A percentile compares a stretch with the other conserved stretches of the same genome.
These are phyloP conservation scores for Arion vulgaris DNA, from an alignment of 1,140 invertebrate species.

Conservation along the genomic window DNA sequence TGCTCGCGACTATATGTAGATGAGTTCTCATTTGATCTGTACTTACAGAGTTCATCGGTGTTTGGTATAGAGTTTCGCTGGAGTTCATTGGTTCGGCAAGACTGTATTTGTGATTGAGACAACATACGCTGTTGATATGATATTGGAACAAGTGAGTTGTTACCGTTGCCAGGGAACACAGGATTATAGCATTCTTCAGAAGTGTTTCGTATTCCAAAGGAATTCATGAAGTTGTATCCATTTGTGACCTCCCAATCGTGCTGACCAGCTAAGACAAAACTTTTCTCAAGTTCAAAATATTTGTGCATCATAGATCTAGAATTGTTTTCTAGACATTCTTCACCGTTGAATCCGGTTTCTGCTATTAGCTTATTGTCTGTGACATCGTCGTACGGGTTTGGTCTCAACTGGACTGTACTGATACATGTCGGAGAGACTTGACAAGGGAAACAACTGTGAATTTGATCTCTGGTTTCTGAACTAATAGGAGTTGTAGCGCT, in stretches of 20 bases:
- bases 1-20: background rate
- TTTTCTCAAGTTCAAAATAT: slow-evolving; percentile 29
- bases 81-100: background rate
- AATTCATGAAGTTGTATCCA: background rate
- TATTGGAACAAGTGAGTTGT: background rate
- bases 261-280: slow-evolving; percentile 7
- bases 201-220: background rate
- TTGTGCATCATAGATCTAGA: background rate
- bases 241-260: too few relatives aligned
- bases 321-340: background rate
- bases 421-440: background rate
- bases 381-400: background rate
- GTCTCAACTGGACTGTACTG: slow-evolving; percentile 25
- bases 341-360: slow-evolving; percentile 29
- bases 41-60: background rate
- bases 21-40: background rate
- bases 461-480: background rate
- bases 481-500: background rate
- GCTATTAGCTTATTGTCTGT: background rate
- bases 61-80: background rate
- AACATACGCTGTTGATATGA: background rate
- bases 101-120: background rate
- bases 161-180: background rate
- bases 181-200: background rate
- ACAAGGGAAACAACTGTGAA: background rate